These are phyloP conservation scores for Helicoverpa zea DNA, from an alignment of 1,140 invertebrate species.

Conservation along the genomic window DNA sequence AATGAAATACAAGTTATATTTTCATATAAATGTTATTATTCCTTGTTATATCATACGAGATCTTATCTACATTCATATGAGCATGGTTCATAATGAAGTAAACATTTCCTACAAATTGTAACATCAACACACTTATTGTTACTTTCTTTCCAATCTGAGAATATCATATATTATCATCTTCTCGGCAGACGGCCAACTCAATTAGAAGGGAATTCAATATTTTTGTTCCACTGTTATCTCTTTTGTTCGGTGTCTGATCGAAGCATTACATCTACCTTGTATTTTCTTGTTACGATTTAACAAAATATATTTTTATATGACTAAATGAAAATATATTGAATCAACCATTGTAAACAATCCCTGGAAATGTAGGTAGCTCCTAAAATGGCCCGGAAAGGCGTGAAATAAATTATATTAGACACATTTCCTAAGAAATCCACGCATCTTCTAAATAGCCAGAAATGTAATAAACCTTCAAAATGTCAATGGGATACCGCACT, in stretches of 20 bases:
- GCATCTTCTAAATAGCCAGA: too few species aligned
- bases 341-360: too few species aligned
- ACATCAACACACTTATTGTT: constrained; percentile 21
- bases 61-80: neutral
- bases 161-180: constrained; percentile 7
- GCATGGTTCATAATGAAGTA: neutral
- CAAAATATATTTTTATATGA: neutral
- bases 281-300: neutral
- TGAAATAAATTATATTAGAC: too few species aligned
- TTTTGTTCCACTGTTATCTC: constrained; percentile 7
- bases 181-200: constrained; percentile 18
- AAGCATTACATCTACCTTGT: neutral
- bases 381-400: too few species aligned
- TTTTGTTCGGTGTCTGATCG: neutral
- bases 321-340: too few species aligned
- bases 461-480: too few species aligned
- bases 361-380: too few species aligned
- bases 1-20: neutral
- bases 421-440: too few species aligned
- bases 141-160: constrained; percentile 22
- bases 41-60: neutral
- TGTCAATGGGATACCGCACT: too few species aligned
- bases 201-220: constrained; percentile 10
- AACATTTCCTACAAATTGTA: constrained; percentile 11
- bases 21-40: constrained; percentile 6